Evolutionary conservation across 2,113 vertebrate genomes (phyloP).

Genomic region (Trogon surrucura): DNA sequence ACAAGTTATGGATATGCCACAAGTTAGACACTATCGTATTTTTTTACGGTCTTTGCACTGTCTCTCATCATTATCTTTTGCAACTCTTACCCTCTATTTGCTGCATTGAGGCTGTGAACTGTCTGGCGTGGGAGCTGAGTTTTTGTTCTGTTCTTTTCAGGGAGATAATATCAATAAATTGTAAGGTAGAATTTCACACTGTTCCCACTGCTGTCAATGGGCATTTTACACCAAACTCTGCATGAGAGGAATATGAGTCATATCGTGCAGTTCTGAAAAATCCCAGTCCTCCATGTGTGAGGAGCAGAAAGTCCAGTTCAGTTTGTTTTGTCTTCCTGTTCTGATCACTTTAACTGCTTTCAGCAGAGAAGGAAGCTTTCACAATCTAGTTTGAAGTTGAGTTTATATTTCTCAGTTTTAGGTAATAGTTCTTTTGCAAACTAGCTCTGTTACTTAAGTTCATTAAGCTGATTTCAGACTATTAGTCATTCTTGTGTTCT

Average conservation of each 20-base stretch:
- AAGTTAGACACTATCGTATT: not conserved
- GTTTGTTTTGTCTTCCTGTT: not conserved
- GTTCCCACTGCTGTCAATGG: slow-evolving; percentile 23
- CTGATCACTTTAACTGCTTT: not conserved
- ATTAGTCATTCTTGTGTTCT: not conserved
- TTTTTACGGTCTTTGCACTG: not conserved
- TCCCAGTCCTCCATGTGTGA: not conserved
- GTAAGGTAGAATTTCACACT: slow-evolving; percentile 29
- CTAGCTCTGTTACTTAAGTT: slow-evolving; percentile 33
- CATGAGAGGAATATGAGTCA: not conserved
- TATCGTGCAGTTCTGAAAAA: not conserved
- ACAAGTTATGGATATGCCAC: not conserved
- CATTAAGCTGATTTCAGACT: slow-evolving; percentile 14
- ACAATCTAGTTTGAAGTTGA: not conserved
- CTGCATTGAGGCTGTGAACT: not conserved
- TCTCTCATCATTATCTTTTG: not conserved
- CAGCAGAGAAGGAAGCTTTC: not conserved
- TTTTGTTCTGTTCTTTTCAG: slow-evolving; percentile 45
- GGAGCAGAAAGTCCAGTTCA: slow-evolving; percentile 1
- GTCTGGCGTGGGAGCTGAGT: not conserved
- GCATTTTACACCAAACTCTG: not conserved
- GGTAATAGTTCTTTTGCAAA: slow-evolving; percentile 29
- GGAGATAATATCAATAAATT: slow-evolving; percentile 55
- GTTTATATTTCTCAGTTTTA: slow-evolving; percentile 33
- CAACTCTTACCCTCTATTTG: not conserved